Evolutionary conservation across 2,113 vertebrate genomes (phyloP).

Genomic region (Osmerus mordax): DNA sequence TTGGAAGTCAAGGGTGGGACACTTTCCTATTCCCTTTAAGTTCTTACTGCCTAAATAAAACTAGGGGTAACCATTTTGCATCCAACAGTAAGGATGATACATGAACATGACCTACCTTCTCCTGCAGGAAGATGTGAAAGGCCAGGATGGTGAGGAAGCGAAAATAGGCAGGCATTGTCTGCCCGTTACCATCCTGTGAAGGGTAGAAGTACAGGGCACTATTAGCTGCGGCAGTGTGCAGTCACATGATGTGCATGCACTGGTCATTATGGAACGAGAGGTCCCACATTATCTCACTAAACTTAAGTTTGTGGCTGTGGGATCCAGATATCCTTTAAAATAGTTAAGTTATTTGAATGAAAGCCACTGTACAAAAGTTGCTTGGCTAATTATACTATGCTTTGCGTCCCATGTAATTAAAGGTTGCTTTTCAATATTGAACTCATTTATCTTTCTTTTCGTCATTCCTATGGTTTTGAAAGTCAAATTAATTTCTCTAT

Average conservation of each 20-base stretch:
- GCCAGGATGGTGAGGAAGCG: conserved; percentile 96
- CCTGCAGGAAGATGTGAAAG: conserved; percentile 91
- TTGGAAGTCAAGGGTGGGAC: too few species aligned
- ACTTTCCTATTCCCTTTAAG: too few species aligned
- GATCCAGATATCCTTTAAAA: not conserved
- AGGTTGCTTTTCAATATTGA: too few species aligned
- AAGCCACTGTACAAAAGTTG: not conserved
- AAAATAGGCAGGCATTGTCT: conserved; percentile 88
- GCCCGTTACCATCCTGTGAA: conserved; percentile 63
- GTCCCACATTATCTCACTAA: conserved; percentile 2
- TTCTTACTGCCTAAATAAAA: too few species aligned
- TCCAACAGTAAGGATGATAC: not conserved
- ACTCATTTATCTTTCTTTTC: too few species aligned
- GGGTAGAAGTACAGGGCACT: not conserved
- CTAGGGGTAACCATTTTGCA: too few species aligned
- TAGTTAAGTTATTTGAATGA: not conserved
- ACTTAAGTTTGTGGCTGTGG: not conserved
- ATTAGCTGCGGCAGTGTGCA: not conserved
- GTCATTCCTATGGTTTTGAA: too few species aligned
- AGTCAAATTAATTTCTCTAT: too few species aligned
- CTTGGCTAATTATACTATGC: too few species aligned
- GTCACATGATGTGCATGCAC: conserved; percentile 11
- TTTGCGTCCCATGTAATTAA: too few species aligned
- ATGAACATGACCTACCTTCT: conserved; percentile 75
- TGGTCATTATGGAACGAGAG: not conserved